phyloP scores from a whole-genome alignment of 2,888 invertebrate species.

The Cryptus viduatorius region DNA sequence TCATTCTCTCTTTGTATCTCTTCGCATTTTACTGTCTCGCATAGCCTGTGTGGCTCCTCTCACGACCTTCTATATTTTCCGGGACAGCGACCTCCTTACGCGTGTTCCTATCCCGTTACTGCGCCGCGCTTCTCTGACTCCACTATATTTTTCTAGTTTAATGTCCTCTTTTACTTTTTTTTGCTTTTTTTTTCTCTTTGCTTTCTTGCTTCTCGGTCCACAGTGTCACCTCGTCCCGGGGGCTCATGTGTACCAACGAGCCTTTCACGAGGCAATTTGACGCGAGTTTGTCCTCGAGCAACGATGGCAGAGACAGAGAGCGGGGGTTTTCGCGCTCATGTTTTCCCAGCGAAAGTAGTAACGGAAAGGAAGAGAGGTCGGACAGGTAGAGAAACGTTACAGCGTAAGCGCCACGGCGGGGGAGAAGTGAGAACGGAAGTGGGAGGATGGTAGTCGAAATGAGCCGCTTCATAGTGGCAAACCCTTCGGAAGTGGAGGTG shows the following conservation, averaged over 20 bases:
- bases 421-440: constrained; percentile 22
- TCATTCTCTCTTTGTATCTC: constrained; percentile 47
- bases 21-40: constrained; percentile 33
- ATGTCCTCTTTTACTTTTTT: background rate
- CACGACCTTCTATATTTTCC: constrained; percentile 16
- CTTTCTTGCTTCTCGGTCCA: constrained; percentile 12
- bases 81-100: constrained; percentile 18
- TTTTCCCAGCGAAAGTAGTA: constrained; percentile 34
- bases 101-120: background rate
- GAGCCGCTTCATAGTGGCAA: constrained; percentile 43
- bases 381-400: constrained; percentile 9
- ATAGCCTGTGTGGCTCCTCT: background rate
- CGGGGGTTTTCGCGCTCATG: constrained; percentile 7
- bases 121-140: background rate
- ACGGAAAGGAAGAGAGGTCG: constrained; percentile 24
- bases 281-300: constrained; percentile 56
- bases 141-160: constrained; percentile 36
- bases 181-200: background rate
- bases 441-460: constrained; percentile 41
- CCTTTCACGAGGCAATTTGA: constrained; percentile 64
- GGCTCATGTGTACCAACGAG: constrained; percentile 26
- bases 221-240: constrained; percentile 2
- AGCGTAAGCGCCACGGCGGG: background rate
- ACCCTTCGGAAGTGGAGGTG: constrained; percentile 28
- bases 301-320: background rate